phyloP scores from a whole-genome alignment of 2,797 vertebrate species.

The Poecile montanus region DNA sequence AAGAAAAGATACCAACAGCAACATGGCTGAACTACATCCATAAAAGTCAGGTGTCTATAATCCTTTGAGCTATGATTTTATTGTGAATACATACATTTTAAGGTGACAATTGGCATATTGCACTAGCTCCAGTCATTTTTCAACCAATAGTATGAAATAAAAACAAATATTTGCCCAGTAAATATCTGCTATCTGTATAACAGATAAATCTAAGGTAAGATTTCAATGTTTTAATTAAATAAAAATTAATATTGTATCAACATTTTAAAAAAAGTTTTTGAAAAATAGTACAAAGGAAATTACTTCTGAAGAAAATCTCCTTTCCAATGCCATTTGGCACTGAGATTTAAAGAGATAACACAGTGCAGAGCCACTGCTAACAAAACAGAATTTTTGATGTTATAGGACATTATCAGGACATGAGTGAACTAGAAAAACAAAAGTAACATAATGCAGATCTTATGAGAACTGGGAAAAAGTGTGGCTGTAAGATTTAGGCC shows the following conservation, averaged over 20 bases:
- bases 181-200: not conserved
- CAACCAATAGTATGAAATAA: not conserved
- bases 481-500: not conserved
- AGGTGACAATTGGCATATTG: not conserved
- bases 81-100: not conserved
- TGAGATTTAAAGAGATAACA: not conserved
- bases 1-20: not conserved
- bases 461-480: not conserved
- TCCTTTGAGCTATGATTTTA: not conserved
- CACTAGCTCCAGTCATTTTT: not conserved
- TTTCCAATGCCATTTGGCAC: not conserved
- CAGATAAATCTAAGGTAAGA: not conserved
- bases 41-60: not conserved
- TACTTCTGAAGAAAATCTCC: not conserved
- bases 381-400: not conserved
- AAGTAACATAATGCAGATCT: not conserved
- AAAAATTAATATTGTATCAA: not conserved
- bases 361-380: not conserved
- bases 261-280: not conserved
- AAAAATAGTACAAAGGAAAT: not conserved
- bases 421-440: not conserved
- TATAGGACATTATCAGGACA: not conserved
- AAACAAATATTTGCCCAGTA: not conserved
- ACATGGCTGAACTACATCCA: not conserved
- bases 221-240: not conserved